Conservation (phyloP, 1,140 invertebrate genomes). For the Gonioctena quinquepunctata region DNA sequence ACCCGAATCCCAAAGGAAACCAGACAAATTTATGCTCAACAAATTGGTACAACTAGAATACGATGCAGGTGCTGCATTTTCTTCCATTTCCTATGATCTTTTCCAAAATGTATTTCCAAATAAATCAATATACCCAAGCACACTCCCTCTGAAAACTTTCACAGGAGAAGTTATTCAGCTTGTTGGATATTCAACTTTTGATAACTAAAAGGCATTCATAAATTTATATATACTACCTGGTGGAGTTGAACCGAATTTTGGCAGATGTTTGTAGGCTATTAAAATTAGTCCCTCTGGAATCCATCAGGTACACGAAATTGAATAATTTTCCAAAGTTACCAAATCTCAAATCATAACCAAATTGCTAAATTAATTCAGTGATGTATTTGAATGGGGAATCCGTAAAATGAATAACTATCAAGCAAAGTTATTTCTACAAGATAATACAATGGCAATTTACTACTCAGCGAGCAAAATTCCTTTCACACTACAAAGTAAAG, state of each 20-base stretch:
- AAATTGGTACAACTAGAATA: background rate
- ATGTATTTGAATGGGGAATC: too few relatives aligned
- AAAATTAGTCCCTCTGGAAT: background rate
- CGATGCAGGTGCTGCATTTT: background rate
- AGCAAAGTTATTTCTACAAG: background rate
- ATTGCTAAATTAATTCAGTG: too few relatives aligned
- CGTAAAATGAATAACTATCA: background rate
- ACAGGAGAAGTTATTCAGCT: background rate
- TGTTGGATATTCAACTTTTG: background rate
- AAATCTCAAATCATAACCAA: background rate
- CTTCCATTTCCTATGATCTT: background rate
- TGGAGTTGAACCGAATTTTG: background rate
- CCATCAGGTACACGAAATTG: background rate
- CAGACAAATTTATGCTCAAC: background rate
- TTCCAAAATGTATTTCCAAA: background rate
- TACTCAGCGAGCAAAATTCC: background rate
- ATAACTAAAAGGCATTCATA: background rate
- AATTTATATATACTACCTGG: background rate
- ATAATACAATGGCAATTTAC: background rate
- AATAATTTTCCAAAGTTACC: background rate
- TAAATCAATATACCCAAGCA: background rate
- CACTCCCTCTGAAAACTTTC: background rate
- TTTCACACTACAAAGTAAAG: background rate
- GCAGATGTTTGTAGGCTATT: background rate
- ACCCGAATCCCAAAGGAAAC: background rate